Conservation (phyloP, 2,888 invertebrate species). For the Sinohyriopsis cumingii region DNA sequence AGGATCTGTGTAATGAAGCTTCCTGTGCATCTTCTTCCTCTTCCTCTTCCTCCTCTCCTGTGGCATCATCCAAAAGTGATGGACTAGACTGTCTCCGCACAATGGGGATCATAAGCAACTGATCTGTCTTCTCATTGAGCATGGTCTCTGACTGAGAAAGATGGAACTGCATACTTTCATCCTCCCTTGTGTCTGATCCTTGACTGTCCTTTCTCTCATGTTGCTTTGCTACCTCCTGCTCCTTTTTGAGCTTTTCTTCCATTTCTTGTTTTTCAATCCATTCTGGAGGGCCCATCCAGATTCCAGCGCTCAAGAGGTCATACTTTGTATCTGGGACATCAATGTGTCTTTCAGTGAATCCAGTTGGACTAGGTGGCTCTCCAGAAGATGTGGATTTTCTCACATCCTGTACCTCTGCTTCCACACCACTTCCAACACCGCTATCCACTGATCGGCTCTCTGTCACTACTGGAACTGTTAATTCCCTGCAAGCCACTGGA, state of each 20-base stretch:
- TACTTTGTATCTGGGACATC: slow-evolving; percentile 36
- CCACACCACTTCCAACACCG: slow-evolving; percentile 53
- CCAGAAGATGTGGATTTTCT: slow-evolving; percentile 52
- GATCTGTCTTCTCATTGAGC: slow-evolving; percentile 30
- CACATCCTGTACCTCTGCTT: slow-evolving; percentile 46
- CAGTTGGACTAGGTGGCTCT: slow-evolving; percentile 54
- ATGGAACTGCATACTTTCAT: neutral
- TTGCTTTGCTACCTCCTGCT: slow-evolving; percentile 13
- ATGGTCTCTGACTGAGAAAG: slow-evolving; percentile 28
- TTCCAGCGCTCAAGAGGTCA: slow-evolving; percentile 33
- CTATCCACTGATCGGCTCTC: slow-evolving; percentile 55
- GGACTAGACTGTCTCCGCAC: slow-evolving; percentile 64
- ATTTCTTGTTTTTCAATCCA: slow-evolving; percentile 60
- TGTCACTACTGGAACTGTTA: slow-evolving; percentile 42
- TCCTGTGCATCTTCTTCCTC: slow-evolving; percentile 26
- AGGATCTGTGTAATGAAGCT: slow-evolving; percentile 47
- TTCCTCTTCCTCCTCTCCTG: slow-evolving; percentile 36
- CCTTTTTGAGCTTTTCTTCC: slow-evolving; percentile 34
- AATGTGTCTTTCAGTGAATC: slow-evolving; percentile 37
- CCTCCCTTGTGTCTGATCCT: slow-evolving; percentile 26
- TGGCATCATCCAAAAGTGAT: slow-evolving; percentile 43
- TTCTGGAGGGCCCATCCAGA: slow-evolving; percentile 65
- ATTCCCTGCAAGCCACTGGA: slow-evolving; percentile 34
- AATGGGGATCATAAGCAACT: slow-evolving; percentile 44
- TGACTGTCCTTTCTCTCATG: slow-evolving; percentile 38